Percentiles rank a stretch among this genome's conserved stretches.
Conservation (phyloP, 2,797 vertebrate genomes). For the Lagorchestes hirsutus region DNA sequence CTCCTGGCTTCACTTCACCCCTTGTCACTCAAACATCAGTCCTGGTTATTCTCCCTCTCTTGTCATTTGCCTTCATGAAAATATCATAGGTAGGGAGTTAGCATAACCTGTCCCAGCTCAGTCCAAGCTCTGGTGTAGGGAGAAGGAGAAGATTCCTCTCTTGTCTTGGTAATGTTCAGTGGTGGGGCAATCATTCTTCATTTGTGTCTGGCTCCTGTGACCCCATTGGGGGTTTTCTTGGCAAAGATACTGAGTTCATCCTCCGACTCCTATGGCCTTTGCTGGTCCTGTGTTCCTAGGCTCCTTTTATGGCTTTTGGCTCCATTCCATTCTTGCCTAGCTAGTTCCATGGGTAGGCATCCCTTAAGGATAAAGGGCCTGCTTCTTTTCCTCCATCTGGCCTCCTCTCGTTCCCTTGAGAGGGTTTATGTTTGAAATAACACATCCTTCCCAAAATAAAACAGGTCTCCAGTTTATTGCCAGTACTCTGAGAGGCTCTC, state of each 20-base stretch:
- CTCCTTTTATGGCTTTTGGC: neutral
- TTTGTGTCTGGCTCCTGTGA: neutral
- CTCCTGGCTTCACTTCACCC: neutral
- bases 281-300: too few species aligned
- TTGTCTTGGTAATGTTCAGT: neutral
- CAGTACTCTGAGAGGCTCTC: neutral
- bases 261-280: neutral
- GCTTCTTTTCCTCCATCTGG: neutral
- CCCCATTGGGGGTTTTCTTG: neutral
- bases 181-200: neutral
- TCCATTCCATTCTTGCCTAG: neutral
- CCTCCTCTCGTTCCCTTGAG: neutral
- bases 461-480: neutral
- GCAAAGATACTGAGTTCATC: neutral
- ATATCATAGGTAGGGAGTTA: neutral
- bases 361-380: neutral
- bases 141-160: neutral
- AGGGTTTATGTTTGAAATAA: neutral
- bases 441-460: neutral
- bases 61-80: neutral
- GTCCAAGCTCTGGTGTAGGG: neutral
- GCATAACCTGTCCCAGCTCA: neutral
- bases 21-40: neutral
- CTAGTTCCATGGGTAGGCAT: neutral
- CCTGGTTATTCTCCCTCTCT: neutral